These are phyloP conservation scores for Arbacia lixula DNA, from an alignment of 53 echinoderm and acorn worm species.

Conservation along the genomic window DNA sequence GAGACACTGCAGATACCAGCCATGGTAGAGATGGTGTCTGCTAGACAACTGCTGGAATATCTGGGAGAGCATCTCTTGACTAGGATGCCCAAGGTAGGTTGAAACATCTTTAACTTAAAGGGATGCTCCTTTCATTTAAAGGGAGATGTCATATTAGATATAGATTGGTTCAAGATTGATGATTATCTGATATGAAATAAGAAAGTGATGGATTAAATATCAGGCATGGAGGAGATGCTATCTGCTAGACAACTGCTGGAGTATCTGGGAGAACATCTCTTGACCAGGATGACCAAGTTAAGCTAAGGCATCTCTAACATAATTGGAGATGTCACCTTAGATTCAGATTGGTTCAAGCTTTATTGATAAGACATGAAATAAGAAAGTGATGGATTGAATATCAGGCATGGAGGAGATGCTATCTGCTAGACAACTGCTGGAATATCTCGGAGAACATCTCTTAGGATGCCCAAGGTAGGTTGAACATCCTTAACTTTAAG, in stretches of 20 bases:
- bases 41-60: slow-evolving; percentile 88
- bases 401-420: slow-evolving; percentile 90
- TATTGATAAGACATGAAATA: too few relatives aligned
- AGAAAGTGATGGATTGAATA: too few relatives aligned
- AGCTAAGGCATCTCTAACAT: too few relatives aligned
- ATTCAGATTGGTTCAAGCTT: too few relatives aligned
- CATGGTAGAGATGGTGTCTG: slow-evolving; percentile 92
- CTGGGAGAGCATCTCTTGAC: slow-evolving; percentile 87
- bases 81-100: slow-evolving; percentile 84
- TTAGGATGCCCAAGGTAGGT: slow-evolving; percentile 82
- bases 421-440: slow-evolving; percentile 85
- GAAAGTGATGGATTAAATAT: too few relatives aligned
- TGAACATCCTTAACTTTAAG: too few relatives aligned
- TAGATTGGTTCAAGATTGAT: too few relatives aligned
- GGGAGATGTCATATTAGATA: too few relatives aligned
- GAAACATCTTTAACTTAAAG: too few relatives aligned
- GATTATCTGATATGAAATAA: too few relatives aligned
- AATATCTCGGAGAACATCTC: slow-evolving; percentile 90
- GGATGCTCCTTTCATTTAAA: too few relatives aligned
- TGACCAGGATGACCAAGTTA: slow-evolving; percentile 86
- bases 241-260: slow-evolving; percentile 87
- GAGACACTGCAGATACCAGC: slow-evolving; percentile 81
- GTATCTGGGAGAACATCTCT: slow-evolving; percentile 89
- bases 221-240: slow-evolving; percentile 87
- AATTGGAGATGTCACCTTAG: too few relatives aligned